Base-by-base conservation (phyloP, 2,888 invertebrate species). In the Ectemnius cavifrons region DNA sequence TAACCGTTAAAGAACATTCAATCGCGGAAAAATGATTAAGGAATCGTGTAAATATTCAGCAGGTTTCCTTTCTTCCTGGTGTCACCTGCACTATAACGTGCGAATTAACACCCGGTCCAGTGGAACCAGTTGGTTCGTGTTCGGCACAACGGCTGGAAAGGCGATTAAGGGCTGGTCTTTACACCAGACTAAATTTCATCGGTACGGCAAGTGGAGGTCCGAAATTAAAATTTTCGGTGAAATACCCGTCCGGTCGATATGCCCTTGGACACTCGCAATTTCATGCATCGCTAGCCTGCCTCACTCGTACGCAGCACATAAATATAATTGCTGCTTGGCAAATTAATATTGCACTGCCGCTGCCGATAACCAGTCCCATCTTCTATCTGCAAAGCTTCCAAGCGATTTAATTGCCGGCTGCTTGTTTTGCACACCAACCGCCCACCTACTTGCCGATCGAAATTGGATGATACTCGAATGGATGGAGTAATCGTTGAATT, bases 171-270 rank as follows among this genome's bases (percentile, higher is more conserved):
- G 37, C 1, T 61, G 60, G 58, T 78, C 73, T 80, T 80, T 69
- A 63, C 80, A 64, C 45, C 67, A 23, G 56, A 57, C 67, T 62
- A 71, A 52, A 74, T 60, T 49, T 57, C 63, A 59, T 16, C 64
- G 68, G 67, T 67, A 69, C 71, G 62, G 56, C 61, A 65, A 63
- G 69, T 73, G 80, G 80, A 75, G 80, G 75, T 64, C 62, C 63
- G 57, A 80, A 80, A 80, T 80, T 80, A 80, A 80, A 80, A 80
- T 80, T 80, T 74, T 61, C 11, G 65, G 37, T 6, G 63, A 67
- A 67, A 60, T 64, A 49, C 58, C 52, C 64, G 67, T 67, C 52
- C 16, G 52, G 67, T 58, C 73, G 77, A 37, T 74, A 69, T 73
- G 68, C 60, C 67, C 69, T 73, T 63, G 64, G 67, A 79, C 67